phyloP scores from a whole-genome alignment of 2,113 vertebrate species.

The Salvelinus sp. region DNA sequence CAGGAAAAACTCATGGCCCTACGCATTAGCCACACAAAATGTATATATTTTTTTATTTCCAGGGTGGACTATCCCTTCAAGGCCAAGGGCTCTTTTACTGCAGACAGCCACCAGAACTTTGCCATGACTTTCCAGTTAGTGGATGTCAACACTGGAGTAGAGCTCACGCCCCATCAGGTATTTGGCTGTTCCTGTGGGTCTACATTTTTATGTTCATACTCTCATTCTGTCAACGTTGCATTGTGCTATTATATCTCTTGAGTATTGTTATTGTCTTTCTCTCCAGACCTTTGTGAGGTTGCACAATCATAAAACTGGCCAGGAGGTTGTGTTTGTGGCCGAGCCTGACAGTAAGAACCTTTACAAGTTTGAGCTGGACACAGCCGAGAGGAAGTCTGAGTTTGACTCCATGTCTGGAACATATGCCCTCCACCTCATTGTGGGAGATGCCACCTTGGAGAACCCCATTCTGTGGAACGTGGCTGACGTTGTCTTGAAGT shows the following conservation, averaged over 20 bases:
- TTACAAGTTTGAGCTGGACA: constrained; percentile 97
- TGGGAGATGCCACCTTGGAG: constrained; percentile 95
- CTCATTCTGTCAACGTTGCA: neutral
- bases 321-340: constrained; percentile 97
- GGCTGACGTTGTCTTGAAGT: constrained; percentile 93
- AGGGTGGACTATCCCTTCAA: constrained; percentile 93
- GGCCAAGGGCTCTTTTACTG: constrained; percentile 86
- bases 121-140: constrained; percentile 94
- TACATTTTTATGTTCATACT: neutral
- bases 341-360: constrained; percentile 93
- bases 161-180: constrained; percentile 96
- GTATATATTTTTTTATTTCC: constrained; percentile 37
- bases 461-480: constrained; percentile 97
- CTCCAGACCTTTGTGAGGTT: constrained; percentile 92
- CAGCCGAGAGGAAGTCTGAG: constrained; percentile 88
- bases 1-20: too few species aligned
- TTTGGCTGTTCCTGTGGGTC: neutral
- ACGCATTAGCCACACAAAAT: too few species aligned
- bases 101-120: constrained; percentile 97
- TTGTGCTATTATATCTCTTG: neutral
- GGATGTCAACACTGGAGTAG: constrained; percentile 89
- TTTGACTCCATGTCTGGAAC: constrained; percentile 95
- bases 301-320: constrained; percentile 95
- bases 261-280: neutral
- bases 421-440: constrained; percentile 91